Evolutionary conservation across 2,113 vertebrate genomes (phyloP).

Genomic region (Morone saxatilis): DNA sequence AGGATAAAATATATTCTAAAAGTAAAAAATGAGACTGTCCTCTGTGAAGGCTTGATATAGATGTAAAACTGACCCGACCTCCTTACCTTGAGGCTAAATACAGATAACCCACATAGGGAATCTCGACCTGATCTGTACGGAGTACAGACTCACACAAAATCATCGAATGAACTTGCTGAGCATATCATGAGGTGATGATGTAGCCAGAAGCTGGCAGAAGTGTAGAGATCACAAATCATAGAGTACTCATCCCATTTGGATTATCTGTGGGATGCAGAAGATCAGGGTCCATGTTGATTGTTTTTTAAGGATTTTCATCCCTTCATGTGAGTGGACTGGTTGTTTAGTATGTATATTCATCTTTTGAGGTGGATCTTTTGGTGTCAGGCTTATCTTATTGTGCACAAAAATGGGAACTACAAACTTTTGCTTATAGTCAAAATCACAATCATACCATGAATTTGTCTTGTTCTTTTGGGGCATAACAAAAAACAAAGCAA

Average conservation of each 20-base stretch:
- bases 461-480: too few species aligned
- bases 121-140: conserved; percentile 46
- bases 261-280: neutral
- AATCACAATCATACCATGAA: too few species aligned
- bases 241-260: neutral
- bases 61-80: conserved; percentile 29
- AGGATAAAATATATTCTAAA: conserved; percentile 4
- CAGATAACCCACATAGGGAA: conserved; percentile 58
- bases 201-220: neutral
- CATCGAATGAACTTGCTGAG: neutral
- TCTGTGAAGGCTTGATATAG: conserved; percentile 28
- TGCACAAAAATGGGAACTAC: too few species aligned
- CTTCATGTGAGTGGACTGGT: too few species aligned
- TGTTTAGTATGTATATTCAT: too few species aligned
- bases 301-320: neutral
- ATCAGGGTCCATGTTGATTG: neutral
- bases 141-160: neutral
- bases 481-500: too few species aligned
- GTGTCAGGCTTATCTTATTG: neutral
- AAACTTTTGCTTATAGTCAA: too few species aligned
- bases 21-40: conserved; percentile 11
- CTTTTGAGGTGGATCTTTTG: neutral
- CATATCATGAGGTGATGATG: neutral
- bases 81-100: conserved; percentile 48
- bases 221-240: neutral